phyloP scores from a whole-genome alignment of 2,888 invertebrate genomes.

The Drosophila putrida region DNA sequence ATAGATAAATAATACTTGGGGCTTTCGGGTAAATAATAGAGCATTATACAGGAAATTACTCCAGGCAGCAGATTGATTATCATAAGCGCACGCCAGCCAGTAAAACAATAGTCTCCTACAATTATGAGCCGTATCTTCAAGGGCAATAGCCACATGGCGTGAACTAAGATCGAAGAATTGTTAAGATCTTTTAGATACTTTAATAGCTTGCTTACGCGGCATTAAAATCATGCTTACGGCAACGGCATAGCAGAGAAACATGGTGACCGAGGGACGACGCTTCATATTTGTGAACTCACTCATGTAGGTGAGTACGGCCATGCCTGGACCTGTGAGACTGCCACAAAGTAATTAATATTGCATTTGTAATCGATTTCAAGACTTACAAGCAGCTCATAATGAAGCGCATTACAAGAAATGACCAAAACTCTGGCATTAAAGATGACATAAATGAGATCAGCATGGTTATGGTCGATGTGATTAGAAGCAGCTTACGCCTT shows the following conservation, averaged over 20 bases:
- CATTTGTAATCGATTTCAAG: neutral
- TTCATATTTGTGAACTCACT: constrained; percentile 40
- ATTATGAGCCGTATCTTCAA: constrained; percentile 7
- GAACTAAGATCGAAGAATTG: constrained; percentile 1
- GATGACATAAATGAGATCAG: constrained; percentile 25
- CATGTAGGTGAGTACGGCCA: constrained; percentile 36
- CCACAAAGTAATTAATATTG: neutral
- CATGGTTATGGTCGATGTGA: constrained; percentile 13
- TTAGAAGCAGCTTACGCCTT: constrained; percentile 28
- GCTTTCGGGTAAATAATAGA: constrained; percentile 44
- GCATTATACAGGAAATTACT: constrained; percentile 12
- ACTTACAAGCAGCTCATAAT: constrained; percentile 44
- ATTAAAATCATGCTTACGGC: constrained; percentile 43
- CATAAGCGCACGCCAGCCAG: constrained; percentile 40
- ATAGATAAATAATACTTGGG: constrained; percentile 45
- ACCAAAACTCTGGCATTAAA: constrained; percentile 48
- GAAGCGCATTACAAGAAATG: constrained; percentile 35
- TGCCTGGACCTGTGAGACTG: constrained; percentile 39
- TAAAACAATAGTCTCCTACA: neutral
- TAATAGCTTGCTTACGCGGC: constrained; percentile 31
- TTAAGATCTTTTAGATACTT: neutral
- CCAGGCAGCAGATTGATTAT: constrained; percentile 37
- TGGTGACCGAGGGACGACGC: constrained; percentile 28
- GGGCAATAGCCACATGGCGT: constrained; percentile 20
- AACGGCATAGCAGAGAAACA: constrained; percentile 22